Base-by-base conservation (phyloP, 64 coral and sea anemone genomes). In the Hydrozoanthus tunicans region DNA sequence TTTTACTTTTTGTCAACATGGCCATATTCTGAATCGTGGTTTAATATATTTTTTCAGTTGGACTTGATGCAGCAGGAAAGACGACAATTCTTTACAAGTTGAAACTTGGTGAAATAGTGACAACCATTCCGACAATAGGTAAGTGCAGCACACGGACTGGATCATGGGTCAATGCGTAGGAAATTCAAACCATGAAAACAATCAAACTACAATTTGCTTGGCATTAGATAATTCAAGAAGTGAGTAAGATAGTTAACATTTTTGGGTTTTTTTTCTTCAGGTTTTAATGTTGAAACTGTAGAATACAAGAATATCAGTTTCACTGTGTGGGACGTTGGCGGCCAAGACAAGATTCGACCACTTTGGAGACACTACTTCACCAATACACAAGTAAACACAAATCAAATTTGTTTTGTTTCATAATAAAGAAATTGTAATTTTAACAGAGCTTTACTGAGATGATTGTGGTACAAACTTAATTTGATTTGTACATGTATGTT, bases 231-330 rank as follows among this genome's bases (percentile, higher is more conserved):
- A 43, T 43, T 43, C 32, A 43, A 43, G 32, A 1, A 43, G 32
- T 43, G 32, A 43, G 32, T 43, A 43, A 43, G 32, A 43, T 43
- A 43, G 32, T 43, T 43, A 43, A 43, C 32, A 43, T 43, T 43
- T 43, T 54, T 12, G 8, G 53, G 4, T 73, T 27, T 25, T 53
- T 52, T n/a, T 51, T 52, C 78, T 9, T 72, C 53, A 96, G 95
- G 95, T 63, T 96, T 96, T 73, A 96, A 96, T 96, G 95, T 96
- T 26, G 95, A 96, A 90, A 96, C 88, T 70, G 95, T 96, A 68
- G 95, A 96, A 90, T 96, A 96, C 62, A 96, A 93, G 73, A 96
- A 96, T 81, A 96, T 96, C 24, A 94, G 89, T 53, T 96, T 96
- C 59, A 96, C 95, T 61, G 95, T 96, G 51, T 96, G 95, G 95